phyloP scores from a whole-genome alignment of 2,888 invertebrate genomes.

The Stenurella melanura region DNA sequence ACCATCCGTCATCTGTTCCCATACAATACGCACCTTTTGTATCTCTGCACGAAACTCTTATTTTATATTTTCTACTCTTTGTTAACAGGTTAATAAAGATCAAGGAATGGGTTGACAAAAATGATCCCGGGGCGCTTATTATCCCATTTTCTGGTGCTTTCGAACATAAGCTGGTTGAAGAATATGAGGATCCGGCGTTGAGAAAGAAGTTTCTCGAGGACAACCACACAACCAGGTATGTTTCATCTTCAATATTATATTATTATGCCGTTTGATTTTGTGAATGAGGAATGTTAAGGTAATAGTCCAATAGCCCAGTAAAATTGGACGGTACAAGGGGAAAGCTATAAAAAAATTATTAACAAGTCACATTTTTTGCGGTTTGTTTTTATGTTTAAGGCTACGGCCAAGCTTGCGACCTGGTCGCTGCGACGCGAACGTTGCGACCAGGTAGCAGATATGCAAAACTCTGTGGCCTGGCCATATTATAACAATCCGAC shows the following conservation, averaged over 20 bases:
- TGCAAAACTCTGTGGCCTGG: too few relatives aligned
- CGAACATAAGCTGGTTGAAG: slow-evolving; percentile 90
- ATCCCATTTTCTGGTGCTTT: slow-evolving; percentile 97
- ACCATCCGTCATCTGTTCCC: slow-evolving; percentile 29
- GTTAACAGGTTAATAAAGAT: slow-evolving; percentile 89
- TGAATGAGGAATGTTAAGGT: too few relatives aligned
- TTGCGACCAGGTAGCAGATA: too few relatives aligned
- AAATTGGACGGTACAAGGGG: too few relatives aligned
- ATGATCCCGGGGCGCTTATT: slow-evolving; percentile 94
- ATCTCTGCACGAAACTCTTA: slow-evolving; percentile 22
- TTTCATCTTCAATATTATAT: not conserved
- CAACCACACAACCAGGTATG: slow-evolving; percentile 85
- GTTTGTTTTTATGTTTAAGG: too few relatives aligned
- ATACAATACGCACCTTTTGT: slow-evolving; percentile 15
- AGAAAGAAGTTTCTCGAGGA: slow-evolving; percentile 88
- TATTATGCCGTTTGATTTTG: too few relatives aligned
- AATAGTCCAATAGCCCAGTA: too few relatives aligned
- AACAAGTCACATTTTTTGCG: too few relatives aligned
- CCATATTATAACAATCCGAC: too few relatives aligned
- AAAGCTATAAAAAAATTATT: too few relatives aligned
- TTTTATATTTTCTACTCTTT: slow-evolving; percentile 31
- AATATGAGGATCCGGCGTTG: slow-evolving; percentile 87
- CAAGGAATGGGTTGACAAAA: slow-evolving; percentile 98
- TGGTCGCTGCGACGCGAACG: too few relatives aligned
- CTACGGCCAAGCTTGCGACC: too few relatives aligned